Conservation (phyloP, 2,113 vertebrate species). For the Turnix velox region DNA sequence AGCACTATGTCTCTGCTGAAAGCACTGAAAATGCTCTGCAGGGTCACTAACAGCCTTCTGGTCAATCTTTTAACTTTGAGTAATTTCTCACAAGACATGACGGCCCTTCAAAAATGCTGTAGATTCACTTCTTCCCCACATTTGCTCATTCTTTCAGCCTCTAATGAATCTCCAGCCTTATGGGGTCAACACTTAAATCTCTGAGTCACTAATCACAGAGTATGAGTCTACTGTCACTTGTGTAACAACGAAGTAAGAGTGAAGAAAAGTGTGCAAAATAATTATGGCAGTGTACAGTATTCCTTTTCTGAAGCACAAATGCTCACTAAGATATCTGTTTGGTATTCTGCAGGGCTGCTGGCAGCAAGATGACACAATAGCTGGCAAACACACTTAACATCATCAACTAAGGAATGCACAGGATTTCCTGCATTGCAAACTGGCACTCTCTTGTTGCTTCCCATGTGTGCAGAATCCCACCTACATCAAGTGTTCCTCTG, state of each 20-base stretch:
- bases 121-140: not conserved
- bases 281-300: fast-evolving
- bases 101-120: not conserved
- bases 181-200: not conserved
- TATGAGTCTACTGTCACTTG: not conserved
- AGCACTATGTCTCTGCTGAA: not conserved
- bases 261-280: not conserved
- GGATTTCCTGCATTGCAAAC: not conserved
- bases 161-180: not conserved
- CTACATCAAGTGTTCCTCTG: not conserved
- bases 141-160: not conserved
- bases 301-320: not conserved
- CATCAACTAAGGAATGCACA: not conserved
- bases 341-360: not conserved
- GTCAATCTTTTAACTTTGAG: not conserved
- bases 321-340: not conserved
- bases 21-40: not conserved
- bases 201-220: not conserved
- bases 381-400: not conserved
- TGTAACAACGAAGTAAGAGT: not conserved
- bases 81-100: not conserved
- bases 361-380: not conserved
- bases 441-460: not conserved
- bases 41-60: not conserved
- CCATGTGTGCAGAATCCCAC: fast-evolving